Conservation (phyloP, 2,113 vertebrate species). For the Calyptomena viridis region DNA sequence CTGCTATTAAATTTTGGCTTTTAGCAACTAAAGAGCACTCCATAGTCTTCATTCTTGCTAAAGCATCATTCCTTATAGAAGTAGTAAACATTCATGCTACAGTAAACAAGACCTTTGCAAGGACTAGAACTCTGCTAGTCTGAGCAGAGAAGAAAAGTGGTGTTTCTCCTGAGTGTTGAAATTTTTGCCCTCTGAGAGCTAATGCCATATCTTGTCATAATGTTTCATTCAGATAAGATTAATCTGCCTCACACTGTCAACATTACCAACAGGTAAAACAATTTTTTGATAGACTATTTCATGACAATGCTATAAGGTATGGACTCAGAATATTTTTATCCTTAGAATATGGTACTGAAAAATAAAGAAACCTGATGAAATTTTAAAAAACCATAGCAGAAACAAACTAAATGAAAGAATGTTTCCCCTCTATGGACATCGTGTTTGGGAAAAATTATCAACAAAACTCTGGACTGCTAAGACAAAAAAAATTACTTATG, state of each 20-base stretch:
- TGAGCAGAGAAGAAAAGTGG: background rate
- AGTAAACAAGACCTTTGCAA: background rate
- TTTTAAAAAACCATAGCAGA: background rate
- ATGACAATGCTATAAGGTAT: background rate
- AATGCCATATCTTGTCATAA: accelerated
- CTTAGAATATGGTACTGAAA: background rate
- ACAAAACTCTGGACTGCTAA: background rate
- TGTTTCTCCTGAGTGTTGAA: background rate
- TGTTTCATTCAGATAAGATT: background rate
- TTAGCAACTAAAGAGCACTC: background rate
- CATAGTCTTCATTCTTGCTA: background rate
- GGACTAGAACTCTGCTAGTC: background rate
- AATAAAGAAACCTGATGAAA: background rate
- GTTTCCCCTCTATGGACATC: background rate
- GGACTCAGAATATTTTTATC: background rate
- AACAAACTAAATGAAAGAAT: background rate
- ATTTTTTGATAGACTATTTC: background rate
- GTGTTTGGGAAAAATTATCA: background rate
- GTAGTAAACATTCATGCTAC: background rate
- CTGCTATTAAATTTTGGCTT: background rate
- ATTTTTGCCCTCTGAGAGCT: background rate
- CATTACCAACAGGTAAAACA: background rate
- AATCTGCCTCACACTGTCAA: background rate
- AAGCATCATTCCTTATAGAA: background rate
- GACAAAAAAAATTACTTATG: background rate